Conservation (phyloP, 2,797 vertebrate species). For the Urosaurus nigricauda region DNA sequence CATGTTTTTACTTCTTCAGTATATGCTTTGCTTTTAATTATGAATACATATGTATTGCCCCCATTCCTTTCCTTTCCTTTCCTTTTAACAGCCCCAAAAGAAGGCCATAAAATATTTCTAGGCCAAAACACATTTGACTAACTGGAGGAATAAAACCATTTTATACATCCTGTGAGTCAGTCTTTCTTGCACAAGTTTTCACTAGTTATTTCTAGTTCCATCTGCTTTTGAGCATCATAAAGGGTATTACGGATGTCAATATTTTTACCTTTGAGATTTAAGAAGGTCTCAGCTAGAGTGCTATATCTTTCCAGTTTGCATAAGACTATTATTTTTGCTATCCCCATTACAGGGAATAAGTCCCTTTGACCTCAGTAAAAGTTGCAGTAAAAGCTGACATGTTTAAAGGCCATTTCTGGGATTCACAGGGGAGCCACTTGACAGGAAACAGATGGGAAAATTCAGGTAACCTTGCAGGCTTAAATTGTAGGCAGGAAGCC, state of each 20-base stretch:
- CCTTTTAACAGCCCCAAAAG: no score
- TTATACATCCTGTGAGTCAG: no score
- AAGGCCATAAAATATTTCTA: no score
- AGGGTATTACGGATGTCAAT: background rate
- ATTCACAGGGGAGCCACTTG: background rate
- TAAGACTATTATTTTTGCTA: background rate
- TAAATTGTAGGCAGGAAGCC: no score
- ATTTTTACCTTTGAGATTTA: background rate
- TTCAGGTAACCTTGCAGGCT: background rate
- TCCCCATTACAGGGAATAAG: background rate
- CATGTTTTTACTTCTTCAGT: no score
- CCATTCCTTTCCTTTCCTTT: no score
- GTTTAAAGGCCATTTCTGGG: background rate
- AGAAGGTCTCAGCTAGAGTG: background rate
- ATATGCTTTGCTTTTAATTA: no score
- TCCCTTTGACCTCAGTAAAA: background rate
- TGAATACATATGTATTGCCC: no score
- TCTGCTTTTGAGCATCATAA: background rate
- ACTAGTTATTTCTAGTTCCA: no score
- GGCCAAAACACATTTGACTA: no score
- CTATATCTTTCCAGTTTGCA: background rate
- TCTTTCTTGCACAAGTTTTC: no score
- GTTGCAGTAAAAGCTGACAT: background rate
- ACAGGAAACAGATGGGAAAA: background rate
- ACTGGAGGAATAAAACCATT: no score